Percentiles rank a stretch among this genome's conserved stretches.
phyloP scores from a whole-genome alignment of 2,888 invertebrate species.

The Drosophila suboccidentalis region DNA sequence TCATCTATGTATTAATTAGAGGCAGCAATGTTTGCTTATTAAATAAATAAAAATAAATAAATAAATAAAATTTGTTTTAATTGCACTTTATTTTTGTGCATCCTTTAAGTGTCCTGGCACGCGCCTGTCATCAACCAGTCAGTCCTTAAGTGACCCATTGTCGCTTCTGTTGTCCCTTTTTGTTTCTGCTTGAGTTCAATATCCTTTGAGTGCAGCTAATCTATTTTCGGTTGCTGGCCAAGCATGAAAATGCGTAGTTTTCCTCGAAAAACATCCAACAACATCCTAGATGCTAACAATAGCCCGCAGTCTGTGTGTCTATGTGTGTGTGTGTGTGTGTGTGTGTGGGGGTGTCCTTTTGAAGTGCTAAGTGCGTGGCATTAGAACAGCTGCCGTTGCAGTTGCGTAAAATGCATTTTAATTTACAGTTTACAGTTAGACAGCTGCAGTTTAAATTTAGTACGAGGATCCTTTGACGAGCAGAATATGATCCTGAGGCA shows the following conservation, averaged over 20 bases:
- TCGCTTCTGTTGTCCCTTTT: constrained; percentile 31
- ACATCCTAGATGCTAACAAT: constrained; percentile 36
- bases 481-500: constrained; percentile 4
- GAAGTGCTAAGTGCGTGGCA: constrained; percentile 75
- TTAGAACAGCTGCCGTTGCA: constrained; percentile 73
- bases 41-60: too few relatives aligned
- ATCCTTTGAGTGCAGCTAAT: constrained; percentile 72
- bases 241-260: constrained; percentile 77
- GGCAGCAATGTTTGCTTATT: too few relatives aligned
- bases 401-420: constrained; percentile 81
- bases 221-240: constrained; percentile 63
- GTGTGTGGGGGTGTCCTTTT: constrained; percentile 71
- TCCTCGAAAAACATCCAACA: constrained; percentile 61
- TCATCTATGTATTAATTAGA: too few relatives aligned
- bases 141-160: constrained; percentile 52
- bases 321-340: constrained; percentile 13
- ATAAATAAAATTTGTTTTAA: too few relatives aligned
- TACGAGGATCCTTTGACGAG: constrained; percentile 3
- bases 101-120: constrained; percentile 43
- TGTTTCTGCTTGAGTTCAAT: constrained; percentile 60
- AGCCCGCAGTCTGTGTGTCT: constrained; percentile 10
- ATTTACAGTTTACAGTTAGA: constrained; percentile 77
- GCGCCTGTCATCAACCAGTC: constrained; percentile 50
- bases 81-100: constrained; percentile 7
- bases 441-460: constrained; percentile 71